Evolutionary conservation across 2,888 invertebrate genomes (phyloP).

Genomic region (Andricus quercusramuli): DNA sequence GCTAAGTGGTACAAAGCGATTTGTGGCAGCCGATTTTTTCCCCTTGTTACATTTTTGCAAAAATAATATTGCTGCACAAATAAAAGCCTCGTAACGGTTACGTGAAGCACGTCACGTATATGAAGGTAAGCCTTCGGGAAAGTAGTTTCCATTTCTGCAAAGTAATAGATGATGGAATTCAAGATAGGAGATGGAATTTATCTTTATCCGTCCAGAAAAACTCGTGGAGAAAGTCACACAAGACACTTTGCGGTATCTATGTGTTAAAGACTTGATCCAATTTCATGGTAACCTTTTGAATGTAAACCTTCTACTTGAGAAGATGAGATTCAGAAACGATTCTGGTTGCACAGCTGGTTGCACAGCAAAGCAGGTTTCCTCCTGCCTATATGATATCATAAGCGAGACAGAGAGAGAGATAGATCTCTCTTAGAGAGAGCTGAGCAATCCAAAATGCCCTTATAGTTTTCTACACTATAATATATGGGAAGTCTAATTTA

Average conservation of each 20-base stretch:
- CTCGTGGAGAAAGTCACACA: no score
- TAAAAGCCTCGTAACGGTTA: not conserved
- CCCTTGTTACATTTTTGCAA: not conserved
- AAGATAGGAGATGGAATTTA: not conserved
- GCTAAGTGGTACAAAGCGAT: slow-evolving; percentile 13
- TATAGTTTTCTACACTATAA: not conserved
- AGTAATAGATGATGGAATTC: not conserved
- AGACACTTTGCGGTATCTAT: no score
- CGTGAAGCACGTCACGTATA: not conserved
- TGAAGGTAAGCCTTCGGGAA: not conserved
- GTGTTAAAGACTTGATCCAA: not conserved
- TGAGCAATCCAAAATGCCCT: not conserved
- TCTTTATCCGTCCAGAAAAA: no score
- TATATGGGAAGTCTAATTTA: not conserved
- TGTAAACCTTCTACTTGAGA: not conserved
- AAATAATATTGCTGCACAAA: not conserved
- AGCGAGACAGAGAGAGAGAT: not conserved
- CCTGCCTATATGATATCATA: not conserved
- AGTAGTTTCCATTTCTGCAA: not conserved
- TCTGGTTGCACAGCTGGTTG: not conserved
- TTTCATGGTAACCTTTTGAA: slow-evolving; percentile 1
- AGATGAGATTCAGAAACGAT: not conserved
- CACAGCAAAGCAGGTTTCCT: not conserved
- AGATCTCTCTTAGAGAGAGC: not conserved
- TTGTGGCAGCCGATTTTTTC: not conserved